Percentiles rank a stretch among this genome's conserved stretches.
phyloP scores from a whole-genome alignment of 1,140 invertebrate genomes.

The Bombus waltoni region DNA sequence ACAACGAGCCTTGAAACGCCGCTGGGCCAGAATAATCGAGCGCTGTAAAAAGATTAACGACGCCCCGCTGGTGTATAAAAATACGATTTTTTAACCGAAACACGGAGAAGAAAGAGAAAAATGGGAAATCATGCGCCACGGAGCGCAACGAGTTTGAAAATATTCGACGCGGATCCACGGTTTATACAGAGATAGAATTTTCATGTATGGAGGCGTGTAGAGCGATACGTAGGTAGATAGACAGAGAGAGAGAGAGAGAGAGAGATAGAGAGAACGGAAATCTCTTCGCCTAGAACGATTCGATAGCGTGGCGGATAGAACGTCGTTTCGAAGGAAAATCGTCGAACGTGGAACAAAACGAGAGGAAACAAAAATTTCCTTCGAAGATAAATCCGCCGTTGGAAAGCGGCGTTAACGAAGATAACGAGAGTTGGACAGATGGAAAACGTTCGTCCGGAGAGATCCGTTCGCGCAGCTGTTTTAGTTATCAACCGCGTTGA shows the following conservation, averaged over 20 bases:
- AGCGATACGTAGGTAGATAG: too few species aligned
- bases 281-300: not conserved
- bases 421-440: not conserved
- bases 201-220: not conserved
- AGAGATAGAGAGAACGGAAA: not conserved
- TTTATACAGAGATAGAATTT: not conserved
- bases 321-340: not conserved
- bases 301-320: not conserved
- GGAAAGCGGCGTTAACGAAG: not conserved
- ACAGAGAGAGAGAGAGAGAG: not conserved
- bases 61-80: constrained; percentile 18
- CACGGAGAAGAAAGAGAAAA: not conserved
- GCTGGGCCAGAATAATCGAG: not conserved
- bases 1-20: constrained; percentile 11
- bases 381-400: not conserved
- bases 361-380: not conserved
- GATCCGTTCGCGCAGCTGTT: too few species aligned
- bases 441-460: too few species aligned
- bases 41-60: constrained; percentile 19
- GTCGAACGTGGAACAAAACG: not conserved
- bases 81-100: constrained; percentile 1
- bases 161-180: not conserved
- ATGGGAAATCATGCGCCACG: constrained; percentile 12
- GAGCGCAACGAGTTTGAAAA: constrained; percentile 20
- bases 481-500: too few species aligned